These are phyloP conservation scores for Blera fallax DNA, from an alignment of 2,888 invertebrate genomes.

Conservation along the genomic window DNA sequence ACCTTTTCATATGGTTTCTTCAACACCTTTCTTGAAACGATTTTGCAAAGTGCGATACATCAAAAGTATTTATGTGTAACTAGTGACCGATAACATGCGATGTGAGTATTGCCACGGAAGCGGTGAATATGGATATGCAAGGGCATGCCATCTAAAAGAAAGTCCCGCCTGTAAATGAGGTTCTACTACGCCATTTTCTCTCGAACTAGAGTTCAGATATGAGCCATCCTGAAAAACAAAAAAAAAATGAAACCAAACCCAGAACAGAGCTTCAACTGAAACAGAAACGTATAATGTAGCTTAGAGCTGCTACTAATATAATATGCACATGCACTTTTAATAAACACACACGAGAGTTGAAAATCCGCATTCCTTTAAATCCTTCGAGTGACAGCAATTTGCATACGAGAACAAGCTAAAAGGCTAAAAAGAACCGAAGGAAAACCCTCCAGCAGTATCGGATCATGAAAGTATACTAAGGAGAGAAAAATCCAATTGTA, in stretches of 20 bases:
- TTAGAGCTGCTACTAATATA: conserved; percentile 35
- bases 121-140: too few relatives aligned
- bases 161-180: too few relatives aligned
- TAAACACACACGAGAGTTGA: neutral
- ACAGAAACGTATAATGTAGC: conserved; percentile 31
- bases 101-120: too few relatives aligned
- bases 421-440: conserved; percentile 4
- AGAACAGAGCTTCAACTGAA: conserved; percentile 37
- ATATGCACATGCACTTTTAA: conserved; percentile 29
- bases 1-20: too few relatives aligned
- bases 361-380: conserved; percentile 21
- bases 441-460: conserved; percentile 6
- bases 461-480: conserved; percentile 2
- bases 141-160: too few relatives aligned
- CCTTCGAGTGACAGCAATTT: conserved; percentile 57
- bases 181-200: too few relatives aligned
- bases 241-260: neutral
- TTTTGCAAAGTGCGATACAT: too few relatives aligned
- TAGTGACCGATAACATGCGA: too few relatives aligned
- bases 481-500: conserved; percentile 38
- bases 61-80: too few relatives aligned
- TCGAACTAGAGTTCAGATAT: too few relatives aligned
- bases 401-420: conserved; percentile 44
- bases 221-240: too few relatives aligned
- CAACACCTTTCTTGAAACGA: too few relatives aligned